Conservation (phyloP, 2,113 vertebrate genomes). For the Mionectes macconnelli region DNA sequence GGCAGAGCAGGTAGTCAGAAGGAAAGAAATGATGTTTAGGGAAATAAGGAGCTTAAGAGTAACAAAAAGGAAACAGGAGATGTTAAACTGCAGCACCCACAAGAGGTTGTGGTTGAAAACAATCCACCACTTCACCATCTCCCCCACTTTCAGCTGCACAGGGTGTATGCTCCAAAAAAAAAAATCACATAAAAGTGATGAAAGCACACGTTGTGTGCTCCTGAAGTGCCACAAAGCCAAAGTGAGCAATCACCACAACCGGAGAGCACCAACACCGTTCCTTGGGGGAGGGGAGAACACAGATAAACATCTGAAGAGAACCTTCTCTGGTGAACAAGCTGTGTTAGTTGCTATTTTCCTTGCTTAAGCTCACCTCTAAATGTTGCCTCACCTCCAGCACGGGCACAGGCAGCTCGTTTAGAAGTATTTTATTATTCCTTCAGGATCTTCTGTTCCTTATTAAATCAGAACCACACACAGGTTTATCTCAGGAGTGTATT, state of each 20-base stretch:
- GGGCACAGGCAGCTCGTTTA: neutral
- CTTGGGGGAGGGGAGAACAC: neutral
- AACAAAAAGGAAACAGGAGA: neutral
- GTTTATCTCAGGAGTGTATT: neutral
- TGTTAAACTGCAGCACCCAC: neutral
- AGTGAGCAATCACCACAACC: neutral
- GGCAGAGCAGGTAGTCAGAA: neutral
- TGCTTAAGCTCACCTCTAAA: neutral
- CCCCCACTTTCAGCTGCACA: neutral
- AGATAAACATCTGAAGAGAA: neutral
- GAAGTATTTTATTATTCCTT: neutral
- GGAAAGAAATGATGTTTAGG: neutral
- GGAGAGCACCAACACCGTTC: neutral
- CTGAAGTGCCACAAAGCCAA: neutral
- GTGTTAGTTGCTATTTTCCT: neutral
- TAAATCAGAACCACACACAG: neutral
- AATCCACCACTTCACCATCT: neutral
- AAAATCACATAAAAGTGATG: neutral
- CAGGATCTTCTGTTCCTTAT: neutral
- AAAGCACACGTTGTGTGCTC: neutral
- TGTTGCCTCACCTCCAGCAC: neutral
- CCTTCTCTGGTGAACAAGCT: neutral
- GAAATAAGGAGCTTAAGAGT: accelerated
- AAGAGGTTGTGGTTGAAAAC: neutral
- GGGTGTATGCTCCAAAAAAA: accelerated